Base-by-base conservation (phyloP, 2,888 invertebrate genomes). In the Flexamia atlantica region DNA sequence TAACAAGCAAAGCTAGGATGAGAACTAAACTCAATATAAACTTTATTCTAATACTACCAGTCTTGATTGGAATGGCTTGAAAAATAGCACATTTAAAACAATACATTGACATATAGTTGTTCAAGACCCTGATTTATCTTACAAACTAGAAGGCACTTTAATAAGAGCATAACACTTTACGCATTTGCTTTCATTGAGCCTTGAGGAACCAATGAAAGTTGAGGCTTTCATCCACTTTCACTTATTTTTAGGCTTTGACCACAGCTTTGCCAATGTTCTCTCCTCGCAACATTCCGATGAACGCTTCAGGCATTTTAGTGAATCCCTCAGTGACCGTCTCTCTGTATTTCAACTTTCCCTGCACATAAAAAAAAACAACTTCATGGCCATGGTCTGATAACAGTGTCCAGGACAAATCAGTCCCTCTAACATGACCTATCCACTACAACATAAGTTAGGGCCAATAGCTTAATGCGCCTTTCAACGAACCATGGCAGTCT, bases 241-340 rank as follows among this genome's bases (percentile, higher is more conserved):
- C n/a, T 17, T 46, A 14, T 14, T 46, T 9, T 89, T 89, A 93
- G 4, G 91, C 91, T 91, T 93, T 93, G 14, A 95, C 93, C 85
- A 95, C 89, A 42, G 94, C 94, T 91, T 95, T 95, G 79, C 95
- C 95, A 30, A 91, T 91, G 89, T 95, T 95, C 88, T 93, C 92
- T 46, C 95, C 95, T 82, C 89, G 88, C 83, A 93, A 89, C 89
- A 95, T 91, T 17, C 93, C 94, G 82, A 93, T 91, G 85, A 95
- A 93, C 46, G 95, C 95, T 74, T 93, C 91, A 0, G 94, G 94
- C 92, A 94, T 94, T 87, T 95, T 95, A 86, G 95, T 94, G 89
- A 96, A 95, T 1, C 95, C 95, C 85, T 94, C 90, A 1, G 94
- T 94, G 0, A 94, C 88, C 70, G 95, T 94, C 89, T 96, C 96